phyloP scores from a whole-genome alignment of 2,888 invertebrate species.

The Drosophila melanocephala region DNA sequence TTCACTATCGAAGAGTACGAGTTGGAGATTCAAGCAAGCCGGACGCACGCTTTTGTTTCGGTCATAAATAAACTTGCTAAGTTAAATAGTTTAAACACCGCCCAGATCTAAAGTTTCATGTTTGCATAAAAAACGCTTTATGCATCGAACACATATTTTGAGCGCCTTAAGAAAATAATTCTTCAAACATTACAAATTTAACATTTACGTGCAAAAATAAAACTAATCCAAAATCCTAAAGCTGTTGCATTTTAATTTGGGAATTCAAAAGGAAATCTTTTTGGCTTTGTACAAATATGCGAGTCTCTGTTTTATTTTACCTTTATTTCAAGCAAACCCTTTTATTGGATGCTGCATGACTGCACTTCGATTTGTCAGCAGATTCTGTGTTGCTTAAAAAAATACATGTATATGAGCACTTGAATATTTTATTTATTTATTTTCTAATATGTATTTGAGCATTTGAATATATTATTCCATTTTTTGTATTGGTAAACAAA shows the following conservation, averaged over 20 bases:
- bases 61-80: no score
- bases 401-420: constrained; percentile 5
- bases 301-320: background rate
- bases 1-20: no score
- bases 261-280: constrained; percentile 3
- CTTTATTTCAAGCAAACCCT: constrained; percentile 5
- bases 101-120: no score
- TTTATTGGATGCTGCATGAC: constrained; percentile 14
- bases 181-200: background rate
- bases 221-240: background rate
- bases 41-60: no score
- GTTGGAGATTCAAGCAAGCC: no score
- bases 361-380: constrained; percentile 46
- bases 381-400: constrained; percentile 5
- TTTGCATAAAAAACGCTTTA: no score
- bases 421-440: constrained; percentile 3
- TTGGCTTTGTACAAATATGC: no score
- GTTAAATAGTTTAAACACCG: no score
- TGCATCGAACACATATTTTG: no score
- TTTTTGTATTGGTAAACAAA: constrained; percentile 1
- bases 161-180: background rate
- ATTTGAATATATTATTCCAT: background rate
- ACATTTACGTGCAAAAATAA: background rate
- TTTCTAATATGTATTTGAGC: background rate
- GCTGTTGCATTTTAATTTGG: background rate